Base-by-base conservation (phyloP, 53 echinoderm and acorn worm genomes). In the Paracentrotus lividus region DNA sequence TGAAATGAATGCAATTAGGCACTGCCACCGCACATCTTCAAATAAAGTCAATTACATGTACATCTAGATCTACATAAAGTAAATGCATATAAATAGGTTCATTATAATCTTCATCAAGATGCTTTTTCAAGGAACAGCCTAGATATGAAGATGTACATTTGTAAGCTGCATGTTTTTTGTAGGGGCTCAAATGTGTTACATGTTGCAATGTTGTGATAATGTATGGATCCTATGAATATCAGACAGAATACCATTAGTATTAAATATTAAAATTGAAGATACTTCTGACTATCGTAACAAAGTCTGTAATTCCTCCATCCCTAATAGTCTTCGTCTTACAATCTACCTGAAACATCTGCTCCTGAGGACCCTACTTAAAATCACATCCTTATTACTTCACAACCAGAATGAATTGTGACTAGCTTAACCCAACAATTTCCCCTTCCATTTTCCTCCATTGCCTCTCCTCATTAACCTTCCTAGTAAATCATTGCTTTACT, bases 371-470 rank as follows among this genome's bases (percentile, higher is more conserved):
- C 47, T 45, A 47, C 47, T 44, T 44, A 47, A 78, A 47, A 47
- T 45, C 47, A 26, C 44, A 81, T 81, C 81, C 81, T 81, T 81
- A n/a, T 81, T 81, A 5, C 44, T 47, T 47, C 12, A 47, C 49
- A 2, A 4, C 44, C 47, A 14, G 8, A 81, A 47, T 23, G 24
- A n/a, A 10, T 81, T 81, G 45, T 81, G 81, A 81, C 81, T 45
- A 47, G 81, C 5, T 4, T 81, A 44, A 78, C 26, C 45, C 44
- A 47, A 47, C 81, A n/a, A 81, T 81, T 45, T 81, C 81, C 81
- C 81, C n/a, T 81, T n/a, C 81, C 81, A 81, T 47, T 49, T 81
- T 45, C 81, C 81, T 81, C 81, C 47, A 81, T 45, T 47, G 81
- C 47, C 81, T 81, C 49, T 81, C 26, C 81, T 45, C 27, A 81